phyloP scores from a whole-genome alignment of 2,888 invertebrate species.

The Eurois occulta region DNA sequence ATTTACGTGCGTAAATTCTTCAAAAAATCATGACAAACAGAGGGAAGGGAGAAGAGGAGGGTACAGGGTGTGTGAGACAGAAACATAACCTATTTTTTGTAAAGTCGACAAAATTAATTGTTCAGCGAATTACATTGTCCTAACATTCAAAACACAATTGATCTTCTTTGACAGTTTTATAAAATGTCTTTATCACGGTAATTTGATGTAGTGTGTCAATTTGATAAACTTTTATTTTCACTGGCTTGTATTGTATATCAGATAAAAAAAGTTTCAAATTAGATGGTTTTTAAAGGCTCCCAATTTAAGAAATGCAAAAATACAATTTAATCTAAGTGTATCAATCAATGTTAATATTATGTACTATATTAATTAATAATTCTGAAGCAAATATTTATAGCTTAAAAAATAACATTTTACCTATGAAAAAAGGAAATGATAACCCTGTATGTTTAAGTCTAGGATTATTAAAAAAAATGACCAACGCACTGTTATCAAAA shows the following conservation, averaged over 20 bases:
- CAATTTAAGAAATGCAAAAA: not conserved
- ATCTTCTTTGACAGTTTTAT: not conserved
- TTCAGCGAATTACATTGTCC: not conserved
- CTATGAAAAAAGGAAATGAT: not conserved
- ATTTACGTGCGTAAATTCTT: conserved; percentile 53
- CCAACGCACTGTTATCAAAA: not conserved
- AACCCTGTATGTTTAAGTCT: conserved; percentile 1
- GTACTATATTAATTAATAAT: not conserved
- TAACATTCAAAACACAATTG: not conserved
- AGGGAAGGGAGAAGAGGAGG: no score
- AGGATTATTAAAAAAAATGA: not conserved
- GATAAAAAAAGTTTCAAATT: not conserved
- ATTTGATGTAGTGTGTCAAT: not conserved
- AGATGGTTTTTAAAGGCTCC: not conserved
- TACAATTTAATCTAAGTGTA: not conserved
- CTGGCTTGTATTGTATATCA: no score
- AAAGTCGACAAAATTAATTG: not conserved
- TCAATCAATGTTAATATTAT: not conserved
- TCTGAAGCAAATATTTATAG: not conserved
- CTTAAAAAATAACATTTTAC: not conserved
- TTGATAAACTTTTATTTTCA: not conserved
- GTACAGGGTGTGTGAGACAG: not conserved
- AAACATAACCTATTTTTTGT: not conserved
- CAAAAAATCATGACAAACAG: not conserved
- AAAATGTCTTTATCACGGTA: not conserved